Base-by-base conservation (phyloP, 2,113 vertebrate species). In the Scortum barcoo region DNA sequence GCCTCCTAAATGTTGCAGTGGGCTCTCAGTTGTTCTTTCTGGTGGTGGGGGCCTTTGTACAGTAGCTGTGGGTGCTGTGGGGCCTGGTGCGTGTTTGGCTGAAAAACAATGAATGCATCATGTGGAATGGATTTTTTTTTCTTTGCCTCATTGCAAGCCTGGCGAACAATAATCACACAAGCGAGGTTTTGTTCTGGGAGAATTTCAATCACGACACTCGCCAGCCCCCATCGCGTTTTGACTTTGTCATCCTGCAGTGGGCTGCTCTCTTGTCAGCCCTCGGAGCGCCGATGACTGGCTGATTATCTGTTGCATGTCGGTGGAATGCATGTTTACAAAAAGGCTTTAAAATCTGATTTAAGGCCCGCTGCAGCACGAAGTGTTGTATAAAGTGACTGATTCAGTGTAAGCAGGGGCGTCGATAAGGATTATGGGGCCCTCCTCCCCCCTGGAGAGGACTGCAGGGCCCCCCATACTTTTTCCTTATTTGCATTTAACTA, bases 81-180 rank as follows among this genome's bases (percentile, higher is more conserved):
- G 81, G 74, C 79, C 85, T 79, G 78, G 40, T 82, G 87, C 71
- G 33, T 86, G 84, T 87, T 90, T 86, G 79, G 57, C 83, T 83
- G 58, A 60, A 91, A 91, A 89, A 93, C 88, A 91, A 91, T 90
- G 89, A 93, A 87, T 82, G 88, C 91, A 92, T 93, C 92, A 94
- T 92, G 93, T 93, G 91, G 90, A 85, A 87, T 93, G 91, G 85
- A 92, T 92, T 93, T 89, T n/a, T n/a, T n/a, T n/a, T n/a, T n/a
- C n/a, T n/a, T 88, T 84, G 87, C 82, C 53, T 87, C 82, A 84
- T 87, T 81, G 88, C 72, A 74, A 86, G 83, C 79, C 33, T n/a
- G 75, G 22, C 28, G 82, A 84, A 93, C 87, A 93, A 87, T 91
- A 87, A 87, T 90, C 85, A 73, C 86, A 92, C 92, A 95, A 90